Conservation (phyloP, 1,140 invertebrate species). For the Drosophila quadrilineata region DNA sequence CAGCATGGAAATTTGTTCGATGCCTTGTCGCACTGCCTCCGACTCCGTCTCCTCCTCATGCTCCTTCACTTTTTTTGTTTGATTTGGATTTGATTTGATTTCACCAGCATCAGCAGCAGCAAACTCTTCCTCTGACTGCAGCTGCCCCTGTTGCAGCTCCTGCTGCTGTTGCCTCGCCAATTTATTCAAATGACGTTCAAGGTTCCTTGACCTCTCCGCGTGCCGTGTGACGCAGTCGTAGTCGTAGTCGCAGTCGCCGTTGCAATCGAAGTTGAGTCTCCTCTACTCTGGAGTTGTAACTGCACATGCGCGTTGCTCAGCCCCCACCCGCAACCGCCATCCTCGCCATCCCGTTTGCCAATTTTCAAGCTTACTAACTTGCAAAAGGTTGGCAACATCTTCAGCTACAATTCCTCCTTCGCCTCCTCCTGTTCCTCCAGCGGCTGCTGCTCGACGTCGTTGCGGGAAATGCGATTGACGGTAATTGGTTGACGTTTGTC, state of each 20-base stretch:
- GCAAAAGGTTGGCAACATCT: conserved; percentile 32
- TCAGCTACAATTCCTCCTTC: too few relatives aligned
- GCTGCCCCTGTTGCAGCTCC: neutral
- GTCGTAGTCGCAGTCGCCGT: conserved; percentile 1
- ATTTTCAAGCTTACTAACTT: conserved; percentile 55
- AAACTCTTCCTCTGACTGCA: conserved; percentile 1
- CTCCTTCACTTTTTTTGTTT: conserved; percentile 50
- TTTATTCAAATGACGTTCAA: conserved; percentile 59
- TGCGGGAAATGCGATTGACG: conserved; percentile 80
- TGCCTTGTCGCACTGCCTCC: conserved; percentile 52
- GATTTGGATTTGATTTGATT: conserved; percentile 76
- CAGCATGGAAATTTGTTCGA: conserved; percentile 78
- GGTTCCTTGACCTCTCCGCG: conserved; percentile 66
- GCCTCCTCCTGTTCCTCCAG: too few relatives aligned
- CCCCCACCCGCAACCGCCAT: conserved; percentile 18
- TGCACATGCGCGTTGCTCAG: conserved; percentile 64
- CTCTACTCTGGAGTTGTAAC: conserved; percentile 48
- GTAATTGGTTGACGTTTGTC: conserved; percentile 81
- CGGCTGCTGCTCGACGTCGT: too few relatives aligned
- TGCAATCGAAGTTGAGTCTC: neutral
- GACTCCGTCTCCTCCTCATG: conserved; percentile 1
- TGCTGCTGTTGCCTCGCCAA: neutral
- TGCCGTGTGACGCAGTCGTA: conserved; percentile 56
- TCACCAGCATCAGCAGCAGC: conserved; percentile 36
- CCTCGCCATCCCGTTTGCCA: conserved; percentile 56